phyloP scores from a whole-genome alignment of 2,113 vertebrate species.

The Aphyosemion australe region DNA sequence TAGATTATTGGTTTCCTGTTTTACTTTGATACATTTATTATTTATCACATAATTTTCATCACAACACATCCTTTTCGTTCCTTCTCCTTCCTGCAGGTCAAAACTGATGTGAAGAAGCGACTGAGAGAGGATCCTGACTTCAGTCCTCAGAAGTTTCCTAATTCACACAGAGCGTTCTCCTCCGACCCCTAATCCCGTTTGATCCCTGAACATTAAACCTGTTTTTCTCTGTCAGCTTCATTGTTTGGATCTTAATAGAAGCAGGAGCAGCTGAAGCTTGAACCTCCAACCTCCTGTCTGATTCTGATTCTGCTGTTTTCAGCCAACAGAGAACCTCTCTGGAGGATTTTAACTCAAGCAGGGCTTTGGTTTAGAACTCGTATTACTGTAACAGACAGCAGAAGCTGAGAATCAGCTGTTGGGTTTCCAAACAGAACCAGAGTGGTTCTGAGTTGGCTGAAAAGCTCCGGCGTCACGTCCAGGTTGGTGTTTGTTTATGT shows the following conservation, averaged over 20 bases:
- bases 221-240: not conserved
- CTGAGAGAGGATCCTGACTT: constrained; percentile 87
- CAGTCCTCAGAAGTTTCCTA: constrained; percentile 86
- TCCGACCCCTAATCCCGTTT: constrained; percentile 79
- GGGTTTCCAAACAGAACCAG: not conserved
- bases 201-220: not conserved
- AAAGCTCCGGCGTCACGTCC: not conserved
- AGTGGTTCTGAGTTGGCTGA: not conserved
- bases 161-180: constrained; percentile 84
- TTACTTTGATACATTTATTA: too few relatives aligned
- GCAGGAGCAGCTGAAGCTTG: constrained; percentile 14
- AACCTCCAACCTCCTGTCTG: constrained; percentile 1
- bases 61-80: not conserved
- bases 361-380: too few relatives aligned
- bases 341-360: too few relatives aligned
- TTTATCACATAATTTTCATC: not conserved
- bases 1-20: too few relatives aligned
- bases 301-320: not conserved
- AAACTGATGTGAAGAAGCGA: constrained; percentile 86
- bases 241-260: constrained; percentile 31
- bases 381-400: too few relatives aligned
- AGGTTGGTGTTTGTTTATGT: too few relatives aligned
- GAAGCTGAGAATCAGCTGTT: too few relatives aligned
- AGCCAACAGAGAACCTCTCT: not conserved
- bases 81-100: constrained; percentile 75